A percentile compares a stretch with the other conserved stretches of the same genome.
Evolutionary conservation across 2,113 vertebrate genomes (phyloP).

Genomic region (Benitochromis conjunctus): DNA sequence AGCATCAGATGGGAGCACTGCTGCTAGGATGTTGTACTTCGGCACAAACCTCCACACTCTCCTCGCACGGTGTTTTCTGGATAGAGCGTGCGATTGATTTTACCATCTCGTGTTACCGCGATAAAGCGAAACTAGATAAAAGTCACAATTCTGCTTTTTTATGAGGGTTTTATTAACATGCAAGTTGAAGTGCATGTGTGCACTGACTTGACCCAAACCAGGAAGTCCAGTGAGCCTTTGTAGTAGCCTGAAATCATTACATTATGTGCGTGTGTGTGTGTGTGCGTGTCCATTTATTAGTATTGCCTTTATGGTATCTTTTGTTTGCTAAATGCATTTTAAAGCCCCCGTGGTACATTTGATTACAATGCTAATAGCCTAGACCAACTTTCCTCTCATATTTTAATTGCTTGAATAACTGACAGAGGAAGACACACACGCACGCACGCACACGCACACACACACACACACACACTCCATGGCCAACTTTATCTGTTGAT

Average conservation of each 20-base stretch:
- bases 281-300: not conserved
- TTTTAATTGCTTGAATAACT: slow-evolving; percentile 22
- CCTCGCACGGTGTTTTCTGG: not conserved
- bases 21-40: not conserved
- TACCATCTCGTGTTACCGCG: not conserved
- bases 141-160: not conserved
- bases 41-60: not conserved
- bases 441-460: not conserved
- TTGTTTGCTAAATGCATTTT: not conserved
- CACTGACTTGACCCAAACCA: slow-evolving; percentile 30
- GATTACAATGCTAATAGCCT: slow-evolving; percentile 13
- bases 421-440: not conserved
- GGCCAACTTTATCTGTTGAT: slow-evolving; percentile 18
- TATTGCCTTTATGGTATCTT: not conserved
- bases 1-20: slow-evolving; percentile 2
- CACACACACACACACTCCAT: not conserved
- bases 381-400: not conserved
- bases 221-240: not conserved
- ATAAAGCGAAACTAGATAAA: not conserved
- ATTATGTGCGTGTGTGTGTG: not conserved
- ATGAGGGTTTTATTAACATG: not conserved
- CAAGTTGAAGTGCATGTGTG: not conserved
- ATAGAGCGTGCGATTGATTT: not conserved
- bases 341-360: slow-evolving; percentile 9
- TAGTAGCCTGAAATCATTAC: slow-evolving; percentile 6